Evolutionary conservation across 2,113 vertebrate genomes (phyloP).

Genomic region (Podocnemis expansa): DNA sequence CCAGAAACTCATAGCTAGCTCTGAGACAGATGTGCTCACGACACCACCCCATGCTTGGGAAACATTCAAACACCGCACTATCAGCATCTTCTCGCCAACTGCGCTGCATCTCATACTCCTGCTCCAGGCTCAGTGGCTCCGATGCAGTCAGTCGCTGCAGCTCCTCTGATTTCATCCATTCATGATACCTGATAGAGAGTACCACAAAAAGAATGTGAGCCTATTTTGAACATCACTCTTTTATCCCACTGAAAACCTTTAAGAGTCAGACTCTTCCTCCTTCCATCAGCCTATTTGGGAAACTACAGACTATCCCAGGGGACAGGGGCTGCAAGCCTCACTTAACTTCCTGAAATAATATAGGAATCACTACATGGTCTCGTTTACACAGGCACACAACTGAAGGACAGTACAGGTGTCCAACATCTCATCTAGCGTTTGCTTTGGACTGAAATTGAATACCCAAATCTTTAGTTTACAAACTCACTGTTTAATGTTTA

Average conservation of each 20-base stretch:
- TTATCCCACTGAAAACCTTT: accelerated
- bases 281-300: accelerated
- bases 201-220: background rate
- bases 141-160: slow-evolving; percentile 92
- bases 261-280: background rate
- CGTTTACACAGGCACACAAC: background rate
- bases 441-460: background rate
- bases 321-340: background rate
- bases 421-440: background rate
- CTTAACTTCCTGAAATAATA: background rate
- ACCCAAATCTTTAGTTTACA: background rate
- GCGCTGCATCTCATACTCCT: slow-evolving; percentile 92
- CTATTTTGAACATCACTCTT: accelerated
- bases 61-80: slow-evolving; percentile 78
- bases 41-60: background rate
- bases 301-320: background rate
- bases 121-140: slow-evolving; percentile 90
- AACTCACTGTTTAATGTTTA: accelerated
- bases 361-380: background rate
- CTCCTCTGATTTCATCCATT: slow-evolving; percentile 94
- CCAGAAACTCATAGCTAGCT: accelerated
- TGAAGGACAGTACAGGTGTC: background rate
- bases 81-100: slow-evolving; percentile 91
- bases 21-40: background rate
- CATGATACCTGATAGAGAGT: slow-evolving; percentile 85